A percentile compares a stretch with the other conserved stretches of the same genome.
Conservation (phyloP, 2,113 vertebrate species). For the Montifringilla adamsi region DNA sequence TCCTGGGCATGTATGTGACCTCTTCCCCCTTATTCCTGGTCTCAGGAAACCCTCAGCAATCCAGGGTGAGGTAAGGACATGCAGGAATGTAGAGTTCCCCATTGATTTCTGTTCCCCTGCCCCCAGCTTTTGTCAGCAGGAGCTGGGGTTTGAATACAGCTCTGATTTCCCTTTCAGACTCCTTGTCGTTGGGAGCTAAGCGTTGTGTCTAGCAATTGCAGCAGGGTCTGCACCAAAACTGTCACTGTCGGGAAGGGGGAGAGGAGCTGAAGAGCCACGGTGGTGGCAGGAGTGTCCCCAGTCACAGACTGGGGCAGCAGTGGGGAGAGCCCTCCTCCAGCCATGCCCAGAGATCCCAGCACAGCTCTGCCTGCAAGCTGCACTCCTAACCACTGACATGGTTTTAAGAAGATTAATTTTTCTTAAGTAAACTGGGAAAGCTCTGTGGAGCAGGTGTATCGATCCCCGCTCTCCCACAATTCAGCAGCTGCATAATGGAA, state of each 20-base stretch:
- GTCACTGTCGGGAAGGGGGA: rapidly evolving
- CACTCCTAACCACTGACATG: background rate
- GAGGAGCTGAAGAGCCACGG: background rate
- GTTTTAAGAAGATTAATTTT: conserved; percentile 16
- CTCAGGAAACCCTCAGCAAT: background rate
- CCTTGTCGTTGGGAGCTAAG: background rate
- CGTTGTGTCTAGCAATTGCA: background rate
- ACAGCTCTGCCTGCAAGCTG: background rate
- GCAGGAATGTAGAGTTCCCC: background rate
- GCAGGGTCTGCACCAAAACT: background rate
- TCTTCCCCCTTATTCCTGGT: background rate
- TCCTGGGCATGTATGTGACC: background rate
- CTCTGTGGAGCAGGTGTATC: background rate
- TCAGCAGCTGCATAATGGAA: conserved; percentile 49
- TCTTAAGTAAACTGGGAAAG: background rate
- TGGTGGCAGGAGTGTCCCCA: background rate
- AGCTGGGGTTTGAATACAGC: background rate
- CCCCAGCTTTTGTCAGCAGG: background rate
- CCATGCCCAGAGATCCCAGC: rapidly evolving
- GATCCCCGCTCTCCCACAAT: background rate
- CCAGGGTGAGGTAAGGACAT: background rate
- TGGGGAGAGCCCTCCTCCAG: background rate
- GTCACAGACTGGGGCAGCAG: background rate
- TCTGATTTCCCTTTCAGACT: conserved; percentile 43
- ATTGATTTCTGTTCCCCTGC: background rate